Percentiles rank a stretch among this genome's conserved stretches.
These are phyloP conservation scores for Epinotia nisella DNA, from an alignment of 2,888 invertebrate species.

Conservation along the genomic window DNA sequence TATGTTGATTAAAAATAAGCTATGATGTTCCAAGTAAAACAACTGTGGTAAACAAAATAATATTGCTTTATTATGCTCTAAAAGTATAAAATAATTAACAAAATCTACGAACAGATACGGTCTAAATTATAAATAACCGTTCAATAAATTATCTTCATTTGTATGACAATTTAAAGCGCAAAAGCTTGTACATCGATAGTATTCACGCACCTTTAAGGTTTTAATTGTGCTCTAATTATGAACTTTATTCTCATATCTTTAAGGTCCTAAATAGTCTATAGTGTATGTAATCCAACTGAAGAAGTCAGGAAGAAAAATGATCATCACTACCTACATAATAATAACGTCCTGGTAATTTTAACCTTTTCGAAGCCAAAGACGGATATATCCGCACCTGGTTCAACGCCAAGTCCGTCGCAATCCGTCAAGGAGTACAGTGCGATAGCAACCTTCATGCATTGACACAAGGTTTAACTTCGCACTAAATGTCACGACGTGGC, in stretches of 20 bases:
- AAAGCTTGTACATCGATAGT: constrained; percentile 44
- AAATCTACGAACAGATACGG: constrained; percentile 57
- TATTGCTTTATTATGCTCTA: constrained; percentile 71
- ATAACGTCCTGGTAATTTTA: no score
- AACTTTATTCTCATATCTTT: constrained; percentile 1
- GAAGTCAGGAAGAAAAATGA: not conserved
- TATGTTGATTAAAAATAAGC: not conserved
- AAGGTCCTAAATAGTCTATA: not conserved
- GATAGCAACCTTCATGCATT: no score
- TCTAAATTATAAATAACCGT: constrained; percentile 55
- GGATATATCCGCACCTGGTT: no score
- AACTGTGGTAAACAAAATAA: constrained; percentile 67
- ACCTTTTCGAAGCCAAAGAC: no score
- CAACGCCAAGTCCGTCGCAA: no score
- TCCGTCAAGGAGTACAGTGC: no score
- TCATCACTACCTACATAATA: not conserved
- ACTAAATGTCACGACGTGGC: no score
- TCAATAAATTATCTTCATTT: constrained; percentile 45
- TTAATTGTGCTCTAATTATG: constrained; percentile 27
- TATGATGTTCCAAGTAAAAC: constrained; percentile 57
- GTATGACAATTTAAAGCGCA: constrained; percentile 44
- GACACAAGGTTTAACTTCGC: no score
- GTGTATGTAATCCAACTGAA: constrained; percentile 13
- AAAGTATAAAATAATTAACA: constrained; percentile 68
- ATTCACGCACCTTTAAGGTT: not conserved